Base-by-base conservation (phyloP, 2,113 vertebrate species). In the Thomomys bottae region DNA sequence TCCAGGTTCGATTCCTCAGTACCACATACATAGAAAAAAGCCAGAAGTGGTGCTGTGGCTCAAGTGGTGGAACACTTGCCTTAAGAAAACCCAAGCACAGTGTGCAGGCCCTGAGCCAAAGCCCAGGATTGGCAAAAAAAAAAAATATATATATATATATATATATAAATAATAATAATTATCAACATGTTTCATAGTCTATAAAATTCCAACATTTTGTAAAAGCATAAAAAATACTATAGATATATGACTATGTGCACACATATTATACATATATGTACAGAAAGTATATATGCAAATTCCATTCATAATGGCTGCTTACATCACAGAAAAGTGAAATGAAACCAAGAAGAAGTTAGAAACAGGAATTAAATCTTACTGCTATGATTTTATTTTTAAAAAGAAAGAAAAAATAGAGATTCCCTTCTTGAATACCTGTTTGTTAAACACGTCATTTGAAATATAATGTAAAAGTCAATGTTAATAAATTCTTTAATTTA, bases 181-280 rank as follows among this genome's bases (percentile, higher is more conserved):
- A 89, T 67, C 38, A 67, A 84, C 84, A 84, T 57, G 77, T 68
- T 73, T 18, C 59, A 4, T 73, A 3, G 24, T 61, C 24, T 70
- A 42, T 84, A n/a, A 57, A 40, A 91, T 42, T 64, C 42, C 81
- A 72, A 72, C 42, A n/a, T 54, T 92, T 85, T 89, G 79, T 63
- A 64, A 80, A 81, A 81, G 30, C 34, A 86, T 95, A 67, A 66
- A 90, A 81, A 75, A 59, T 94, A 75, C 83, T 2, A 75, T 80
- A 91, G 67, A 84, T 82, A 6, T 14, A 87, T 63, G 24, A 90
- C 80, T 84, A 80, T 59, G 30, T 77, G 12, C 14, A 76, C 7
- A 45, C 63, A 15, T 70, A n/a, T 15, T 84, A 2, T 66, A 81
- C 90, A 89, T 77, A 94, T 7, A 59, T 17, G 34, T n/a, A 78